These are phyloP conservation scores for Sapajus apella DNA, from an alignment of 2,113 vertebrate genomes.

Conservation along the genomic window DNA sequence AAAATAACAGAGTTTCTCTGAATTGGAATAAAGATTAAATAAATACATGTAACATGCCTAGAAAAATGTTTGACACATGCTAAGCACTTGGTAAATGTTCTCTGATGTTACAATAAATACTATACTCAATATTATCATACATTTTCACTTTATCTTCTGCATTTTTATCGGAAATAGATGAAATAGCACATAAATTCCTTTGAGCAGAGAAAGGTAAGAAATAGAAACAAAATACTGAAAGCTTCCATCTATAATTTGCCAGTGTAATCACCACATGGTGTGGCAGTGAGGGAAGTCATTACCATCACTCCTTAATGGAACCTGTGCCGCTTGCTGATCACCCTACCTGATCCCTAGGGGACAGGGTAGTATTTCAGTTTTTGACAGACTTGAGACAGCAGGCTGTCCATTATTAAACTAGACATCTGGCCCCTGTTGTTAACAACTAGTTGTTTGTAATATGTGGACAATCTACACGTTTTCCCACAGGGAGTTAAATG, in stretches of 20 bases:
- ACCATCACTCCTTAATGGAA: not conserved
- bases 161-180: not conserved
- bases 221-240: not conserved
- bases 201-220: not conserved
- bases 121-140: not conserved
- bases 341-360: not conserved
- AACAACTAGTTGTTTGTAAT: not conserved
- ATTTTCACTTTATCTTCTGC: not conserved
- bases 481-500: slow-evolving; percentile 52
- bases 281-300: not conserved
- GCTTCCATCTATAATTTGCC: not conserved
- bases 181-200: not conserved
- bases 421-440: slow-evolving; percentile 39
- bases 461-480: slow-evolving; percentile 4
- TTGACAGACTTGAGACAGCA: slow-evolving; percentile 13
- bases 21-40: not conserved
- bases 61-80: not conserved
- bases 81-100: not conserved
- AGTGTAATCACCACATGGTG: not conserved
- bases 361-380: not conserved
- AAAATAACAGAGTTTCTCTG: not conserved
- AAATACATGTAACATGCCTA: not conserved
- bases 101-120: not conserved
- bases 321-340: not conserved
- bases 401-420: slow-evolving; percentile 45